phyloP scores from a whole-genome alignment of 2,113 vertebrate species.

The Nibea albiflora region DNA sequence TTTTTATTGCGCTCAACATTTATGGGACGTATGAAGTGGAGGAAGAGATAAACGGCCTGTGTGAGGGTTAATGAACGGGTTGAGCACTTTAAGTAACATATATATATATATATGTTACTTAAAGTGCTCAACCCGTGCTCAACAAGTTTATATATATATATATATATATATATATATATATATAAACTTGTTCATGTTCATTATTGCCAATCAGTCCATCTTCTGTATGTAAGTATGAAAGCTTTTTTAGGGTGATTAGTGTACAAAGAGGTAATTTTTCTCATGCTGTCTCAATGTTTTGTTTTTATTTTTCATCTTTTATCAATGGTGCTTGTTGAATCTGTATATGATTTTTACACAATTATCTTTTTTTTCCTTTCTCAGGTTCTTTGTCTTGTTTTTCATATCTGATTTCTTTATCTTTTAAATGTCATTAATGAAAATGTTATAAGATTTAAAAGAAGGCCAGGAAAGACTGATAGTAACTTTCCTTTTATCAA shows the following conservation, averaged over 20 bases:
- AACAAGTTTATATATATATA: too few species aligned
- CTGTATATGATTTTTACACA: constrained; percentile 39
- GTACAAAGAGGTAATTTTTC: neutral
- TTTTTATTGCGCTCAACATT: constrained; percentile 15
- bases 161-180: too few species aligned
- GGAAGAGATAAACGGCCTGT: constrained; percentile 14
- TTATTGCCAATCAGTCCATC: constrained; percentile 34
- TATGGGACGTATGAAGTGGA: constrained; percentile 15
- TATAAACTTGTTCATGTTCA: constrained; percentile 16
- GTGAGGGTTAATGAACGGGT: constrained; percentile 10
- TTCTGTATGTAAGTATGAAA: constrained; percentile 17
- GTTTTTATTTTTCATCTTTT: constrained; percentile 26
- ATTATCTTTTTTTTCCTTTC: constrained; percentile 72
- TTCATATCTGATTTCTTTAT: constrained; percentile 42
- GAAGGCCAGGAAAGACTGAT: constrained; percentile 26
- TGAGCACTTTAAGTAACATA: constrained; percentile 52
- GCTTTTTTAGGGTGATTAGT: neutral
- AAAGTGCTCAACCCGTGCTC: constrained; percentile 47
- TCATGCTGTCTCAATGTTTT: neutral
- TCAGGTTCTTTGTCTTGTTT: constrained; percentile 78
- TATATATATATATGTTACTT: constrained; percentile 35
- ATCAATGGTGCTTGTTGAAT: constrained; percentile 62
- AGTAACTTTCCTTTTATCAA: constrained; percentile 39
- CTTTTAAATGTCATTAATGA: constrained; percentile 52
- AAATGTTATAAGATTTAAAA: constrained; percentile 46